Conservation (phyloP, 2,113 vertebrate species). For the Actenoides hombroni region DNA sequence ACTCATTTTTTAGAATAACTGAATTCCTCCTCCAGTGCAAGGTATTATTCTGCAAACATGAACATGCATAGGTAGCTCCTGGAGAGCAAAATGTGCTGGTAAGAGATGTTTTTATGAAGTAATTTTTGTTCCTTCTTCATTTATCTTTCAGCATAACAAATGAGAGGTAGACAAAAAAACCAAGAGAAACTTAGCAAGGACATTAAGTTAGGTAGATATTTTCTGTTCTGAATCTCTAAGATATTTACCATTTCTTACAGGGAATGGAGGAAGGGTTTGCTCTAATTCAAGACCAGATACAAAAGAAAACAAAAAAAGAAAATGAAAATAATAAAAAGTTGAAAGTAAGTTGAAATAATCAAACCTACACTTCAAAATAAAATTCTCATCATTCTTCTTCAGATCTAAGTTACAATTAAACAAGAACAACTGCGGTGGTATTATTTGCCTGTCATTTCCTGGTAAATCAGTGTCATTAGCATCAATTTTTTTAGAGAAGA, state of each 20-base stretch:
- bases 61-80: not conserved
- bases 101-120: not conserved
- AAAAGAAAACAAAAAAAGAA: not conserved
- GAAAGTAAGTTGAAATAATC: not conserved
- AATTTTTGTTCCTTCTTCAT: not conserved
- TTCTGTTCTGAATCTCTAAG: not conserved
- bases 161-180: not conserved
- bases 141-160: not conserved
- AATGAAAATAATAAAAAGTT: not conserved
- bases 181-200: not conserved
- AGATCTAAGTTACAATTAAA: constrained; percentile 64
- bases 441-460: constrained; percentile 74
- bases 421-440: constrained; percentile 40
- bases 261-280: not conserved
- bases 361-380: constrained; percentile 32
- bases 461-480: constrained; percentile 77
- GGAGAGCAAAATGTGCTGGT: not conserved
- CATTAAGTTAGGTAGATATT: not conserved
- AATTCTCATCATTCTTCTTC: constrained; percentile 8
- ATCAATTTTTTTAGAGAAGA: constrained; percentile 75
- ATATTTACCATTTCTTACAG: not conserved
- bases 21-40: not conserved
- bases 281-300: not conserved
- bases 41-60: not conserved
- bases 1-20: not conserved